Base-by-base conservation (phyloP, 2,888 invertebrate species). In the Sinotaia quadrata region DNA sequence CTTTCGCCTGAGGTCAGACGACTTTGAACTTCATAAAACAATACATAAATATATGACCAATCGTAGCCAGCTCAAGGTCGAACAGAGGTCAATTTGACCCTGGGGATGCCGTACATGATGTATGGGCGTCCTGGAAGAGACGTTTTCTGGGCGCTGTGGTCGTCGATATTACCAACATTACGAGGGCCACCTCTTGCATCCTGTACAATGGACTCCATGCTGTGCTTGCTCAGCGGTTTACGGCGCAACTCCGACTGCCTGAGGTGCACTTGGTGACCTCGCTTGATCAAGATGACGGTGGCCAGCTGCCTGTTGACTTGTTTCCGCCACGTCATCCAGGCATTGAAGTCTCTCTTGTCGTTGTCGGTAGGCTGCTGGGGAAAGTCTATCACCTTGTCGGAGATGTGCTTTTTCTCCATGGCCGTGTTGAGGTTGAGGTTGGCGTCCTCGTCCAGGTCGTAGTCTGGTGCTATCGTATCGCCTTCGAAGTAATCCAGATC, bases 61-160 rank as follows among this genome's bases (percentile, higher is more conserved):
- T n/a, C n/a, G n/a, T n/a, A n/a, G n/a, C n/a, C 41, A 41, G 18
- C 10, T 52, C 18, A 52, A 31, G 15, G 52, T 47, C 33, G 29
- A 18, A 15, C 54, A 31, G 52, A 44, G 24, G 67, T 24, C 24
- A 75, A 60, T 10, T 71, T 67, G 10, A 68, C 75, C 34, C 75
- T 62, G 10, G 75, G 75, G 24, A 76, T 76, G 10, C 75, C 75
- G 60, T 74, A 76, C 75, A 76, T 76, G 52, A 76, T 65, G 56
- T 72, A 76, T 3, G 75, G 75, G 47, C 71, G 70, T 2, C 68
- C 74, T 1, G 71, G 67, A 2, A 76, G 65, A 0, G 71, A 69
- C 4, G 75, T 76, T 5, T 31, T 67, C 34, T 58, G 47, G 2
- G 57, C 67, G 8, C 36, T 24, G 36, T 29, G 52, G 12, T 24